These are phyloP conservation scores for Lepeophtheirus salmonis DNA, from an alignment of 1,140 invertebrate genomes.

Conservation along the genomic window DNA sequence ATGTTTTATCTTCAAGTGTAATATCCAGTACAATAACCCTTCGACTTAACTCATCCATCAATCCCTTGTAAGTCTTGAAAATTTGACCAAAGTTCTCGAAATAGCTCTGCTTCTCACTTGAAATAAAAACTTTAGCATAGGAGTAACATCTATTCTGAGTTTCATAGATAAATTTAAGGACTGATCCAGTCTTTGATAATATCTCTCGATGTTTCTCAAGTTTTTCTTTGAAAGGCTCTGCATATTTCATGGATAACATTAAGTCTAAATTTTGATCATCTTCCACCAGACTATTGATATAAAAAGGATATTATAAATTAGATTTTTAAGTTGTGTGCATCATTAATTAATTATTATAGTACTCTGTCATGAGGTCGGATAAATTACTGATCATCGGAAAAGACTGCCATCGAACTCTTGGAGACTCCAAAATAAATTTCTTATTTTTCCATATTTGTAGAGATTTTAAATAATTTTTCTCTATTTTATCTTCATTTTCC, in stretches of 20 bases:
- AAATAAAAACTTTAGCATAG: background rate
- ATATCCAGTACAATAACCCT: background rate
- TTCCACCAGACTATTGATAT: too few relatives aligned
- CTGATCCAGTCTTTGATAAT: background rate
- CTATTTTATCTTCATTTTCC: background rate
- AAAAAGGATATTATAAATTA: too few relatives aligned
- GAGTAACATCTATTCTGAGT: background rate
- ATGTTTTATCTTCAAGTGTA: background rate
- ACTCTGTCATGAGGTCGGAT: too few relatives aligned
- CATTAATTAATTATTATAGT: too few relatives aligned
- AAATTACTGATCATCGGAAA: too few relatives aligned
- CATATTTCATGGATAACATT: background rate
- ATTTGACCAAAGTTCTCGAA: background rate
- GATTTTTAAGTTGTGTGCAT: too few relatives aligned
- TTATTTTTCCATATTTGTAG: background rate
- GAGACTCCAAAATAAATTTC: slow-evolving; percentile 1
- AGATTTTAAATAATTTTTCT: background rate
- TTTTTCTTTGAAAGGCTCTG: background rate
- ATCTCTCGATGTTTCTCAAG: background rate
- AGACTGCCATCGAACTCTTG: too few relatives aligned
- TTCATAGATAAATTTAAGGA: background rate
- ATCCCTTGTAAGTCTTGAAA: background rate
- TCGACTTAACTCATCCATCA: background rate
- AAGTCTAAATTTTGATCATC: background rate
- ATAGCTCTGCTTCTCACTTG: background rate